Evolutionary conservation across 2,797 vertebrate species (phyloP).

Genomic region (Tadarida brasiliensis): DNA sequence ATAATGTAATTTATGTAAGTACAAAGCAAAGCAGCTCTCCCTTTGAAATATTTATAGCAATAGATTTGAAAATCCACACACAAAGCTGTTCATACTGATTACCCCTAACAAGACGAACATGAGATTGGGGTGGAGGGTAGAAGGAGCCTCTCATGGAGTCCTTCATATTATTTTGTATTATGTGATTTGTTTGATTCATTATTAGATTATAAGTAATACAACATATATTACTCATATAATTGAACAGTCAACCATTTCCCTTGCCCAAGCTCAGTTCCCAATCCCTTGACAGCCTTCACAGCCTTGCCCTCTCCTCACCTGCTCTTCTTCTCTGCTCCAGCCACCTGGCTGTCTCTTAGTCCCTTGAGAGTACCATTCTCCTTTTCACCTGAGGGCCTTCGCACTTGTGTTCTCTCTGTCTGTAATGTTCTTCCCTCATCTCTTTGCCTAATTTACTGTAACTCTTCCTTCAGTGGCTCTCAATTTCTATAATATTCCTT

Average conservation of each 20-base stretch:
- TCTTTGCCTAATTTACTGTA: background rate
- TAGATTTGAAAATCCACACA: background rate
- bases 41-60: conserved; percentile 37
- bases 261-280: background rate
- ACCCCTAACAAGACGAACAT: background rate
- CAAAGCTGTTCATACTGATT: background rate
- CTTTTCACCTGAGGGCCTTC: background rate
- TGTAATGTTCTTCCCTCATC: background rate
- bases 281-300: background rate
- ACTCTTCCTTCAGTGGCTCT: background rate
- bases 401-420: background rate
- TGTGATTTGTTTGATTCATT: background rate
- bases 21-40: background rate
- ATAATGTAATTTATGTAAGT: background rate
- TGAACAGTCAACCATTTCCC: background rate
- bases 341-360: background rate
- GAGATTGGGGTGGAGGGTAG: background rate
- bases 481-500: background rate
- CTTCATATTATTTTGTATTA: background rate
- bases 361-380: background rate
- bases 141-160: background rate
- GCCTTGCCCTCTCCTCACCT: background rate
- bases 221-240: background rate
- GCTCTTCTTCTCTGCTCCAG: background rate
- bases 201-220: background rate